Conservation (phyloP, 2,888 invertebrate species). For the Neoitamus cyanurus region DNA sequence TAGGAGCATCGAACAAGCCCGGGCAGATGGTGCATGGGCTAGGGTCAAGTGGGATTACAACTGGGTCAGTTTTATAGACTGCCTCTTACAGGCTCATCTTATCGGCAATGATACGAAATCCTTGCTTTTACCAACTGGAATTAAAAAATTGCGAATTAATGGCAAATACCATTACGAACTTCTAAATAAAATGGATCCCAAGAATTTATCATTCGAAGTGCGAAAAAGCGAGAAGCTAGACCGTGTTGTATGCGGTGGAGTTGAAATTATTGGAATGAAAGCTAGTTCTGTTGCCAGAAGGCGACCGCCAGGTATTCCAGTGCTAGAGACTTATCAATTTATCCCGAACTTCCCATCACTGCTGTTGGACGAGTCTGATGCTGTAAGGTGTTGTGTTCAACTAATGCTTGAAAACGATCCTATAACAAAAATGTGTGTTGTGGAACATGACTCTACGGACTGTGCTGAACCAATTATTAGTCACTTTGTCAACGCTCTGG, state of each 20-base stretch:
- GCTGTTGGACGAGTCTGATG: constrained; percentile 63
- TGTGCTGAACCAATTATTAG: constrained; percentile 69
- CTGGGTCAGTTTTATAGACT: constrained; percentile 91
- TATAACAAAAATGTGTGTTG: constrained; percentile 71
- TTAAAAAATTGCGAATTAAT: constrained; percentile 77
- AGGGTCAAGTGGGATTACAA: constrained; percentile 77
- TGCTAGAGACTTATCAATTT: constrained; percentile 81
- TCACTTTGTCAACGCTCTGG: constrained; percentile 71
- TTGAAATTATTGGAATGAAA: constrained; percentile 80
- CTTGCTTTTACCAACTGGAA: constrained; percentile 80
- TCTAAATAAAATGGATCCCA: constrained; percentile 63
- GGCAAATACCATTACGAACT: constrained; percentile 72
- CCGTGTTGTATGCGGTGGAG: constrained; percentile 74
- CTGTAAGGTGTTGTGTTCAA: constrained; percentile 74
- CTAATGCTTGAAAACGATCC: constrained; percentile 78
- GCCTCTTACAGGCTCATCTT: constrained; percentile 86
- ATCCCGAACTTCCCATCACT: constrained; percentile 70
- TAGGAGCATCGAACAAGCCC: constrained; percentile 59
- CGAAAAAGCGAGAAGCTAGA: constrained; percentile 59
- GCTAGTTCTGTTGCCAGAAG: constrained; percentile 80
- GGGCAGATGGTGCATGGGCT: constrained; percentile 62
- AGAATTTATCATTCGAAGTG: constrained; percentile 61
- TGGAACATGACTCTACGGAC: constrained; percentile 69
- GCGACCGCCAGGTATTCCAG: constrained; percentile 77
- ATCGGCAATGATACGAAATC: constrained; percentile 76